Percentiles rank a stretch among this genome's conserved stretches.
These are phyloP conservation scores for Philaenus spumarius DNA, from an alignment of 1,140 invertebrate species.

Conservation along the genomic window DNA sequence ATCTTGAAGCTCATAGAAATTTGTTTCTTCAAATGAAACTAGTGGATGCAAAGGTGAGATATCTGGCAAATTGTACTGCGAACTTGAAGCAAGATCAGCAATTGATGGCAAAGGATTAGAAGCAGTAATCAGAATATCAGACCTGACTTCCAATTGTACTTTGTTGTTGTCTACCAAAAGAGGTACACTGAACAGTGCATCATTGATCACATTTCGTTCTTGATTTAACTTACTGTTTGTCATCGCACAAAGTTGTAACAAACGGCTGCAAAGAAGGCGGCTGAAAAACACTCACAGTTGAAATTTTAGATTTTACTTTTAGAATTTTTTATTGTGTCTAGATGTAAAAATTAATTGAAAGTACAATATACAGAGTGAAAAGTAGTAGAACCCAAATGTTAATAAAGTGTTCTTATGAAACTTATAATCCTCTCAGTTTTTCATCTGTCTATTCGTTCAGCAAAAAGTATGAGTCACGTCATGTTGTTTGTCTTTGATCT, in stretches of 20 bases:
- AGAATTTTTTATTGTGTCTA: background rate
- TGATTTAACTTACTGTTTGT: constrained; percentile 44
- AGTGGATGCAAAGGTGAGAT: constrained; percentile 62
- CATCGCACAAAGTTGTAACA: constrained; percentile 60
- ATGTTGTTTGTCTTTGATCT: too few relatives aligned
- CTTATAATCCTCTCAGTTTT: too few relatives aligned
- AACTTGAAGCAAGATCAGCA: constrained; percentile 39
- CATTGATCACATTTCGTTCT: constrained; percentile 12
- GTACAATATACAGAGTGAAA: too few relatives aligned
- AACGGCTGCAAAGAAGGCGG: constrained; percentile 56
- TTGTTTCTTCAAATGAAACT: constrained; percentile 53
- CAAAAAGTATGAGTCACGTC: too few relatives aligned
- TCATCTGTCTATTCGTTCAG: too few relatives aligned
- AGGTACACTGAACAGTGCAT: constrained; percentile 23
- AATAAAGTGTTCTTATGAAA: too few relatives aligned
- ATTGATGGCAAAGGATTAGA: constrained; percentile 51
- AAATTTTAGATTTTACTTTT: background rate
- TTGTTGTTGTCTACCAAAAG: constrained; percentile 15
- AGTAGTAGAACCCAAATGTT: too few relatives aligned
- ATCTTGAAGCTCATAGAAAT: constrained; percentile 55
- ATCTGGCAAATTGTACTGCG: constrained; percentile 51
- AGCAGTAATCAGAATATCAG: constrained; percentile 57
- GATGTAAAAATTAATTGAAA: too few relatives aligned
- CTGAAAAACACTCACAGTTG: constrained; percentile 45
- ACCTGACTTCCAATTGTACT: constrained; percentile 53